Evolutionary conservation across 2,113 vertebrate genomes (phyloP).

Genomic region (Symphodus melops): DNA sequence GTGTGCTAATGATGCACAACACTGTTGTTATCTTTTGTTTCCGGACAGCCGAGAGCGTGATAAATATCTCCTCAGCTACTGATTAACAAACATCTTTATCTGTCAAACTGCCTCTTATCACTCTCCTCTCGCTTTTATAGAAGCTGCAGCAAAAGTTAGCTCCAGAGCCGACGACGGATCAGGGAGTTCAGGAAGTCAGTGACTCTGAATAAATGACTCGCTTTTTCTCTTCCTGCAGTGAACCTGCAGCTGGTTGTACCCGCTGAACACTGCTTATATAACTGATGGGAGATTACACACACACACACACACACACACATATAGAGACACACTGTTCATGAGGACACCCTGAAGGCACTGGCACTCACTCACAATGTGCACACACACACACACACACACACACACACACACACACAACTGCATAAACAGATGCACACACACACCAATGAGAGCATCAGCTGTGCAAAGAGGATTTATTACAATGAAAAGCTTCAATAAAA

Average conservation of each 20-base stretch:
- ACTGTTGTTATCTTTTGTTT: slow-evolving; percentile 31
- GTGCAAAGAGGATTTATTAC: not conserved
- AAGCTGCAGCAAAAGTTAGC: not conserved
- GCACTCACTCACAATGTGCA: slow-evolving; percentile 11
- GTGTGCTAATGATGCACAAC: not conserved
- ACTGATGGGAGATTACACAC: slow-evolving; percentile 48
- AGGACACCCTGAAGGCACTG: slow-evolving; percentile 43
- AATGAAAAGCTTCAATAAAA: not conserved
- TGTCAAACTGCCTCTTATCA: not conserved
- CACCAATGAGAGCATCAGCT: slow-evolving; percentile 17
- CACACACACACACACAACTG: not conserved
- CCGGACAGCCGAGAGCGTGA: not conserved
- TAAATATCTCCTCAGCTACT: not conserved
- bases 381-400: slow-evolving; percentile 28
- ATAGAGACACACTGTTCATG: slow-evolving; percentile 17
- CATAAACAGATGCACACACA: slow-evolving; percentile 3
- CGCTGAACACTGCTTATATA: slow-evolving; percentile 38
- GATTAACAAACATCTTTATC: slow-evolving; percentile 18
- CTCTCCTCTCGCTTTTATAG: not conserved
- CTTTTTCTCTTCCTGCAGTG: slow-evolving; percentile 3
- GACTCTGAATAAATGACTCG: not conserved
- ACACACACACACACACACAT: not conserved
- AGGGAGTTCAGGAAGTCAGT: too few species aligned
- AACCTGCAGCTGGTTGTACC: slow-evolving; percentile 39
- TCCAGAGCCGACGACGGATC: too few species aligned